Evolutionary conservation across 2,797 vertebrate genomes (phyloP), one percentile per base, ranked within the genome.

Genomic region (Coregonus suidteri): DNA sequence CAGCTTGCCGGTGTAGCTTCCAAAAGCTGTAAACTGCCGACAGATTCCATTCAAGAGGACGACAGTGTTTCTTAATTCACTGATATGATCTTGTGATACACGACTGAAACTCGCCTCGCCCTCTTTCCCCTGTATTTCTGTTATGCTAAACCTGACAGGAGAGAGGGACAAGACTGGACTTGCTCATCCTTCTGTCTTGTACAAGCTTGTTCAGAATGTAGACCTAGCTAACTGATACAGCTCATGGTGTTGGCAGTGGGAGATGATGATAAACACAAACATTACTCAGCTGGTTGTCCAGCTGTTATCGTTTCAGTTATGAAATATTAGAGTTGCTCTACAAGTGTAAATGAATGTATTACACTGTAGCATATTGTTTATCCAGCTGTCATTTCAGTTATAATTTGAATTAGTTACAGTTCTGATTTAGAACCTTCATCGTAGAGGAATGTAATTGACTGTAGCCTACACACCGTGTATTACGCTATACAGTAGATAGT

Each of bases 171-270:
- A 25, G 25, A 25, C 25, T 25, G 25, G 25, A 25, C 25, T 25
- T 25, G 25, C 25, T 25, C 25, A 25, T 25, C 25, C 25, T 1
- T 25, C 25, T 25, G 25, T 25, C 25, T 25, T 88, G 89, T 90
- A 83, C 85, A 83, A 77, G 54, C 73, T 30, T 59, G n/a, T 62
- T 25, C n/a, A 62, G 56, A 62, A 62, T 11, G 56, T 62, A 62
- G 56, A 18, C 6, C 2, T n/a, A 11, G 56, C 7, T 59, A 3
- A 1, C 18, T 3, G 6, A n/a, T 14, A 51, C 67, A 75, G 59
- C 65, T 71, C 54, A 77, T 71, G 31, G 35, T 82, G 89, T 88
- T 88, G 77, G 67, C 64, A 59, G 34, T 68, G 76, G 80, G 35
- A 75, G 4, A 6, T 18, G 9, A 6, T 15, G 34, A 35, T n/a